These are phyloP conservation scores for Pasiphila rectangulata DNA, from an alignment of 2,888 invertebrate genomes.

Conservation along the genomic window DNA sequence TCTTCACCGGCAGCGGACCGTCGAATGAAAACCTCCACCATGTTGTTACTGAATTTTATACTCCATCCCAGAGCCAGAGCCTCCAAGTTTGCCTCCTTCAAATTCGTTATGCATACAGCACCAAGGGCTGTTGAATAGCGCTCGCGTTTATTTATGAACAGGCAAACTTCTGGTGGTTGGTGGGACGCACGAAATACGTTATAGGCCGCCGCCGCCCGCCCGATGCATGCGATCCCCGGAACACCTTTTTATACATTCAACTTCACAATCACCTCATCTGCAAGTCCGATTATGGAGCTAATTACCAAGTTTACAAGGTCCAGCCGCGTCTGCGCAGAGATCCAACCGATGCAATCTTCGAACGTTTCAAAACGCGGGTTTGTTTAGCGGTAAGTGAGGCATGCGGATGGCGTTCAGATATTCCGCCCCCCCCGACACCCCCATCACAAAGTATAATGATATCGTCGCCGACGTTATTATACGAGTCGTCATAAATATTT, in stretches of 20 bases:
- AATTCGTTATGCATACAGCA: constrained; percentile 83
- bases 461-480: constrained; percentile 79
- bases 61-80: constrained; percentile 80
- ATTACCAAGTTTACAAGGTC: constrained; percentile 95
- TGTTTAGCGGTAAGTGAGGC: constrained; percentile 54
- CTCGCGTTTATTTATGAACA: constrained; percentile 83
- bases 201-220: constrained; percentile 63
- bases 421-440: constrained; percentile 79
- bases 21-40: constrained; percentile 80
- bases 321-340: constrained; percentile 81
- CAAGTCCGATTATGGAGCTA: constrained; percentile 94
- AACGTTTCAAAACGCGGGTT: constrained; percentile 39
- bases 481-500: constrained; percentile 81
- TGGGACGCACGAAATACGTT: constrained; percentile 74
- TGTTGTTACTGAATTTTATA: constrained; percentile 82
- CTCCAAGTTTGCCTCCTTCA: constrained; percentile 82
- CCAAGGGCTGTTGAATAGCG: constrained; percentile 83
- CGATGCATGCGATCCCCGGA: constrained; percentile 80
- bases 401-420: constrained; percentile 67
- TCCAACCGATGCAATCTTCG: constrained; percentile 33
- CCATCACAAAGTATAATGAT: constrained; percentile 83
- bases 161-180: constrained; percentile 81
- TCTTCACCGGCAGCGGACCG: constrained; percentile 75
- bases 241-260: constrained; percentile 86
- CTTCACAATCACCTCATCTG: constrained; percentile 89